phyloP scores from a whole-genome alignment of 1,140 invertebrate genomes.

The Lasioglossum baleicum region DNA sequence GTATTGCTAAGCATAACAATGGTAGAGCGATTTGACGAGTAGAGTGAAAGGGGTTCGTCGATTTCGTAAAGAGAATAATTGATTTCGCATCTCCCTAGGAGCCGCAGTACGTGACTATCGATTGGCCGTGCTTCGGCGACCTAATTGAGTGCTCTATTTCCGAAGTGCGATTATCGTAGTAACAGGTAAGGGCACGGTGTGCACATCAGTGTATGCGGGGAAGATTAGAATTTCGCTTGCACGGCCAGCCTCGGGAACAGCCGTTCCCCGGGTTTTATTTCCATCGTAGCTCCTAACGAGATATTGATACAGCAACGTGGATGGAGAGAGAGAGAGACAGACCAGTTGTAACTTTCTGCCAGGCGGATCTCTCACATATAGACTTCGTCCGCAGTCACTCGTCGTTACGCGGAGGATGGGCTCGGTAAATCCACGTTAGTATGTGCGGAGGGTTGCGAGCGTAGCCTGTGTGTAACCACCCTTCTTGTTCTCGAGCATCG shows the following conservation, averaged over 20 bases:
- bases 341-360: constrained; percentile 51
- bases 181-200: background rate
- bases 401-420: constrained; percentile 61
- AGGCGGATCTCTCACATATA: constrained; percentile 38
- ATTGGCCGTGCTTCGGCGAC: constrained; percentile 10
- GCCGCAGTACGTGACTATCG: constrained; percentile 7
- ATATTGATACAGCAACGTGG: constrained; percentile 64
- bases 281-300: constrained; percentile 62
- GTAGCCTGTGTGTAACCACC: constrained; percentile 63
- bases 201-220: background rate
- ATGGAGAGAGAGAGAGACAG: background rate
- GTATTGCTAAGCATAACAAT: no score
- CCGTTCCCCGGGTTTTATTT: constrained; percentile 54
- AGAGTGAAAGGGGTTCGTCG: background rate
- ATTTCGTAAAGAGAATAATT: constrained; percentile 17
- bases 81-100: background rate
- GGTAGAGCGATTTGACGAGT: no score
- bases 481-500: constrained; percentile 66
- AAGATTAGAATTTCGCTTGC: constrained; percentile 49
- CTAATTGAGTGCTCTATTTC: constrained; percentile 21
- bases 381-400: constrained; percentile 55
- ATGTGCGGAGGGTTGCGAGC: constrained; percentile 62
- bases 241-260: constrained; percentile 17
- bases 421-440: constrained; percentile 67
- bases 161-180: constrained; percentile 32